phyloP scores from a whole-genome alignment of 2,888 invertebrate genomes.

The Zaprionus lineosus region DNA sequence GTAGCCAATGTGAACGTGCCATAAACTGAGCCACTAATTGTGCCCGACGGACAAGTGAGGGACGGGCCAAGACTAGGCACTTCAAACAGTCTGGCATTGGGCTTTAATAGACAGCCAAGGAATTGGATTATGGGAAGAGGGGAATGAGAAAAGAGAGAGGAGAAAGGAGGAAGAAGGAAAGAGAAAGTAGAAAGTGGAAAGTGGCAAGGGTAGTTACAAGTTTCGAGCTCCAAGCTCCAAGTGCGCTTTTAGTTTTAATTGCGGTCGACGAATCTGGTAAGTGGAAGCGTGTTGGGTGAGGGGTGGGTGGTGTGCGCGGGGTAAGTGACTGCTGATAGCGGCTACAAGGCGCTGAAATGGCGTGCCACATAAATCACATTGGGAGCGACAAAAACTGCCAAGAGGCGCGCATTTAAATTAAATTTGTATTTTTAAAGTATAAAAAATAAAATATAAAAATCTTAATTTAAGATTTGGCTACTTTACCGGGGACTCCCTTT shows the following conservation, averaged over 20 bases:
- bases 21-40: slow-evolving; percentile 57
- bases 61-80: neutral
- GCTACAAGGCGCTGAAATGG: slow-evolving; percentile 45
- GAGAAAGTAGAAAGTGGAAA: too few relatives aligned
- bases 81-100: slow-evolving; percentile 6
- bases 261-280: slow-evolving; percentile 8
- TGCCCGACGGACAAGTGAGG: slow-evolving; percentile 1
- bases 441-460: slow-evolving; percentile 35
- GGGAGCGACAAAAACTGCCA: slow-evolving; percentile 15
- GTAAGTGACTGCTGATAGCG: slow-evolving; percentile 50
- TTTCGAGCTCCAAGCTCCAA: slow-evolving; percentile 47
- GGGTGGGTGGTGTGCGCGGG: neutral
- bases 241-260: slow-evolving; percentile 71
- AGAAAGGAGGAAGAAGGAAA: too few relatives aligned
- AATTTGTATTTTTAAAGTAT: slow-evolving; percentile 60
- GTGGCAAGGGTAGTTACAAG: too few relatives aligned
- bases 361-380: slow-evolving; percentile 61
- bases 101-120: too few relatives aligned
- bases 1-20: slow-evolving; percentile 51
- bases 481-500: slow-evolving; percentile 31
- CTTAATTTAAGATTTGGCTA: slow-evolving; percentile 66
- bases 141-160: too few relatives aligned
- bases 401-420: slow-evolving; percentile 59
- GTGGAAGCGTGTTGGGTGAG: neutral
- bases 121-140: too few relatives aligned